phyloP scores from a whole-genome alignment of 1,140 invertebrate genomes.

The Bombus pyrosoma region DNA sequence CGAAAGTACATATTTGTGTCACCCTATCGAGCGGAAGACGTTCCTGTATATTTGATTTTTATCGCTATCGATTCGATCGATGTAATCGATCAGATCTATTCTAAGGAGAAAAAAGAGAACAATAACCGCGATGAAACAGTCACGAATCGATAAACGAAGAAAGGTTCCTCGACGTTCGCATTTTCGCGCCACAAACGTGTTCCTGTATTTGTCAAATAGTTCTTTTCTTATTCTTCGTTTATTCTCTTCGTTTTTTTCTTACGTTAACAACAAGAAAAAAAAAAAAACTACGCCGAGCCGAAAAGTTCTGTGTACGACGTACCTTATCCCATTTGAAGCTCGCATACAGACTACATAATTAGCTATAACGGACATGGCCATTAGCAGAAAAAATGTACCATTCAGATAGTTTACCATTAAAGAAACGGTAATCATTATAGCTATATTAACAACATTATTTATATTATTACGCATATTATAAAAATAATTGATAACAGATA shows the following conservation, averaged over 20 bases:
- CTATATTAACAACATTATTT: slow-evolving; percentile 82
- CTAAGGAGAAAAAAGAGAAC: background rate
- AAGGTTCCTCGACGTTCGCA: slow-evolving; percentile 67
- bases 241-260: slow-evolving; percentile 11
- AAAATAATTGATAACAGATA: slow-evolving; percentile 79
- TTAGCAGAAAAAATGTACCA: slow-evolving; percentile 78
- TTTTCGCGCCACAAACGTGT: slow-evolving; percentile 72
- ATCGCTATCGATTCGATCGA: background rate
- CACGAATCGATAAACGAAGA: slow-evolving; percentile 53
- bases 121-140: background rate
- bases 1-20: background rate
- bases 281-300: slow-evolving; percentile 61
- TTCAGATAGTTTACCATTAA: slow-evolving; percentile 81
- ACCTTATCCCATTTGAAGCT: slow-evolving; percentile 77
- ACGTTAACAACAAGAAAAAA: slow-evolving; percentile 19
- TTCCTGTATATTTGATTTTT: background rate
- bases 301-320: slow-evolving; percentile 77
- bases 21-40: background rate
- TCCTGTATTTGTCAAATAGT: slow-evolving; percentile 65
- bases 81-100: background rate
- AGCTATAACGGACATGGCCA: slow-evolving; percentile 78
- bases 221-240: background rate
- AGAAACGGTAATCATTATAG: slow-evolving; percentile 81
- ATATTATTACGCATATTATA: slow-evolving; percentile 82
- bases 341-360: slow-evolving; percentile 77